Conservation (phyloP, 64 coral and sea anemone species). For the Stylophora pistillata region DNA sequence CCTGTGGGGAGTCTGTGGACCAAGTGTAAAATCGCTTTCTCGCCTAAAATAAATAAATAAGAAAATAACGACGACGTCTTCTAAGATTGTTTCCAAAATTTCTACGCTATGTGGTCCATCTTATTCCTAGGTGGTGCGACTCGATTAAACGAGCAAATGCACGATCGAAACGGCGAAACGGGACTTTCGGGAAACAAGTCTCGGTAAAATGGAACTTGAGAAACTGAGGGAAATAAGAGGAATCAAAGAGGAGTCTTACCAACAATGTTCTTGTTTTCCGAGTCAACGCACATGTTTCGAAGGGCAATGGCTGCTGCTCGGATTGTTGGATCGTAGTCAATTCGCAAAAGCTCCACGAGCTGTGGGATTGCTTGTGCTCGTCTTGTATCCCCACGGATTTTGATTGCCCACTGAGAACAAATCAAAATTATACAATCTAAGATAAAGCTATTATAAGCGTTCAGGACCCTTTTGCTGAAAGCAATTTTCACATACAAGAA, state of each 20-base stretch:
- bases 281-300: slow-evolving; percentile 79
- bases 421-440: neutral
- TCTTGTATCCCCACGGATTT: slow-evolving; percentile 90
- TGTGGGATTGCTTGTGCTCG: slow-evolving; percentile 72
- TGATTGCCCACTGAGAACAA: slow-evolving; percentile 80
- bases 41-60: slow-evolving; percentile 32
- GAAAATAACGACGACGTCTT: no score
- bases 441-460: no score
- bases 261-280: slow-evolving; percentile 82
- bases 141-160: no score
- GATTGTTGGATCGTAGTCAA: slow-evolving; percentile 88
- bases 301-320: slow-evolving; percentile 81
- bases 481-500: no score
- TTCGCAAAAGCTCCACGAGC: slow-evolving; percentile 67
- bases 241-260: slow-evolving; percentile 46
- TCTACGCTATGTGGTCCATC: no score
- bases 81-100: no score
- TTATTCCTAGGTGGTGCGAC: no score
- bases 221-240: no score
- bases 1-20: slow-evolving; percentile 64
- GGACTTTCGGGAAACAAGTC: no score
- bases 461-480: no score
- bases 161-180: no score
- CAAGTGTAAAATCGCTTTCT: slow-evolving; percentile 65
- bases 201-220: no score